Evolutionary conservation across 2,888 invertebrate genomes (phyloP).

Genomic region (Orthosia gothica): DNA sequence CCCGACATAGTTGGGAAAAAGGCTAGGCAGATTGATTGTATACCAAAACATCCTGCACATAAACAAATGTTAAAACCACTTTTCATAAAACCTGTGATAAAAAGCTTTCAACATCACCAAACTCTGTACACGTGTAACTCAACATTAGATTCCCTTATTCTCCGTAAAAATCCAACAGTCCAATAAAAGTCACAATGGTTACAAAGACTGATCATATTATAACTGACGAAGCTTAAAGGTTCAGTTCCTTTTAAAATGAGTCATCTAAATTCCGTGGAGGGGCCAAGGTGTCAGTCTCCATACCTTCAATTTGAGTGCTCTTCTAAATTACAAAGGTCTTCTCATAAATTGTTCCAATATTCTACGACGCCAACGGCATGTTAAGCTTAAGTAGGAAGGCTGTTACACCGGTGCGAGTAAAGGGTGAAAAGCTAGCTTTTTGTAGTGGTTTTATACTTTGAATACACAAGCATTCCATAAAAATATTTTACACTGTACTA

Average conservation of each 20-base stretch:
- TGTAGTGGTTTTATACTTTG: neutral
- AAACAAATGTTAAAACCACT: neutral
- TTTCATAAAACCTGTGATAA: neutral
- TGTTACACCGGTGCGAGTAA: constrained; percentile 73
- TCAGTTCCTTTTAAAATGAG: constrained; percentile 70
- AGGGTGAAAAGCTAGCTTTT: no score
- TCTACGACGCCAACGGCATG: constrained; percentile 87
- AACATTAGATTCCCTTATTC: constrained; percentile 4
- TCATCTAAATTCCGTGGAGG: constrained; percentile 81
- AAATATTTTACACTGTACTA: no score
- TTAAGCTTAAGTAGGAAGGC: constrained; percentile 81
- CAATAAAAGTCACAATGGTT: constrained; percentile 33
- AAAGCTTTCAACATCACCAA: neutral
- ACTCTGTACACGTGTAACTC: neutral
- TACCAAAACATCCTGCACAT: no score
- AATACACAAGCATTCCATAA: no score
- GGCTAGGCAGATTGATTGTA: no score
- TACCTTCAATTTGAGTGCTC: constrained; percentile 88
- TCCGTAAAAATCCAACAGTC: constrained; percentile 20
- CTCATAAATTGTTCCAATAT: constrained; percentile 91
- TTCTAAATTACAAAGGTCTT: constrained; percentile 90
- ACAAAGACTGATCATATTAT: constrained; percentile 57
- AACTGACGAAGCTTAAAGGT: constrained; percentile 54
- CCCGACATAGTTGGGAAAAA: no score
- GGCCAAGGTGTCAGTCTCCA: constrained; percentile 85